Percentiles rank a stretch among this genome's conserved stretches.
Evolutionary conservation across 2,113 vertebrate genomes (phyloP).

Genomic region (Alectura lathami): DNA sequence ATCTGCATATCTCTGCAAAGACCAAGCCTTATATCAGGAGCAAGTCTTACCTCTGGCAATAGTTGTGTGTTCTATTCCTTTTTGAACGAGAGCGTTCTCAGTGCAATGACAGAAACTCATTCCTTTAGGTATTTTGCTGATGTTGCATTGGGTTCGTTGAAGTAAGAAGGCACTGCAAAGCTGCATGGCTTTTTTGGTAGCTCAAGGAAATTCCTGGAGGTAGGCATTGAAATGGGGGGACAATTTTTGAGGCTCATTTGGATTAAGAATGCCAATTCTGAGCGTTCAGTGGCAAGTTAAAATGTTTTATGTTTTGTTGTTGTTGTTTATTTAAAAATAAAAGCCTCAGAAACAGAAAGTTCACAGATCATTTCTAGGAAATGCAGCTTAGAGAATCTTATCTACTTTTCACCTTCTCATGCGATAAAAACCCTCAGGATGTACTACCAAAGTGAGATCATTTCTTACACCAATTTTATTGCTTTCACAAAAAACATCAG

Average conservation of each 20-base stretch:
- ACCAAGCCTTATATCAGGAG: fast-evolving
- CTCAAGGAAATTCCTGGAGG: background rate
- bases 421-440: background rate
- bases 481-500: background rate
- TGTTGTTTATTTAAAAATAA: background rate
- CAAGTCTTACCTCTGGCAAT: background rate
- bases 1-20: fast-evolving
- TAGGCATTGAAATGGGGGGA: background rate
- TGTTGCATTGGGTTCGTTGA: background rate
- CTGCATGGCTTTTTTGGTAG: background rate
- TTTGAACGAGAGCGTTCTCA: background rate
- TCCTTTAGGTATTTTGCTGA: background rate
- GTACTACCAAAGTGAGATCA: background rate
- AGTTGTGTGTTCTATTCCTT: background rate
- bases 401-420: background rate
- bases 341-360: background rate
- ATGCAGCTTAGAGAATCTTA: background rate
- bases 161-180: background rate
- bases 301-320: background rate
- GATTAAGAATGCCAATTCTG: background rate
- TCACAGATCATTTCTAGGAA: background rate
- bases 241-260: background rate
- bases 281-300: background rate
- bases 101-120: background rate
- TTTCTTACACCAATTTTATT: background rate